Percentiles rank a stretch among this genome's conserved stretches.
Evolutionary conservation across 2,888 invertebrate genomes (phyloP).

Genomic region (Drosophila mimetica): DNA sequence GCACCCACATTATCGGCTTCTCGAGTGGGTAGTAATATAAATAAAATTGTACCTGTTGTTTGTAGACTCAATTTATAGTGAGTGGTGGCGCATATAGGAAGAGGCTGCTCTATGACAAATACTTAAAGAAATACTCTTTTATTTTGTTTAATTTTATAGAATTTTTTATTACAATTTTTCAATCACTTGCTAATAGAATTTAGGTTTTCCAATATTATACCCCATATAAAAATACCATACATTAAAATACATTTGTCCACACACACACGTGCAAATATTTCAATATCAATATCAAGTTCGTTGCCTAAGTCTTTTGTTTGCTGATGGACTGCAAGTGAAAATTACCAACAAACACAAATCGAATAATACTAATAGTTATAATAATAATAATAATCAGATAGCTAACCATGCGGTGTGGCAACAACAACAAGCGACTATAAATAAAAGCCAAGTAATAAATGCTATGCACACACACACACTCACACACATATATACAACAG

Average conservation of each 20-base stretch:
- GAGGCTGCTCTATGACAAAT: no score
- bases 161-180: no score
- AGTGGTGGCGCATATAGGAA: neutral
- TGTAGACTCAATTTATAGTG: neutral
- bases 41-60: conserved; percentile 1
- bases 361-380: conserved; percentile 11
- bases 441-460: conserved; percentile 48
- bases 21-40: neutral
- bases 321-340: conserved; percentile 38
- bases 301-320: conserved; percentile 78
- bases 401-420: conserved; percentile 2
- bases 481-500: conserved; percentile 40
- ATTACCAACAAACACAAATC: conserved; percentile 38
- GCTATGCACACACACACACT: conserved; percentile 51
- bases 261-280: conserved; percentile 39
- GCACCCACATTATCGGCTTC: neutral
- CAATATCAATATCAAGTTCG: conserved; percentile 73
- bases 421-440: conserved; percentile 20
- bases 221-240: no score
- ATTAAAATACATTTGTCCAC: no score
- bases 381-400: conserved; percentile 11
- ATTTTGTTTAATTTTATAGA: no score
- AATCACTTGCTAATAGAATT: no score
- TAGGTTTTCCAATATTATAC: no score
- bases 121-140: no score